Conservation (phyloP, 2,113 vertebrate species). For the Oriolus oriolus region DNA sequence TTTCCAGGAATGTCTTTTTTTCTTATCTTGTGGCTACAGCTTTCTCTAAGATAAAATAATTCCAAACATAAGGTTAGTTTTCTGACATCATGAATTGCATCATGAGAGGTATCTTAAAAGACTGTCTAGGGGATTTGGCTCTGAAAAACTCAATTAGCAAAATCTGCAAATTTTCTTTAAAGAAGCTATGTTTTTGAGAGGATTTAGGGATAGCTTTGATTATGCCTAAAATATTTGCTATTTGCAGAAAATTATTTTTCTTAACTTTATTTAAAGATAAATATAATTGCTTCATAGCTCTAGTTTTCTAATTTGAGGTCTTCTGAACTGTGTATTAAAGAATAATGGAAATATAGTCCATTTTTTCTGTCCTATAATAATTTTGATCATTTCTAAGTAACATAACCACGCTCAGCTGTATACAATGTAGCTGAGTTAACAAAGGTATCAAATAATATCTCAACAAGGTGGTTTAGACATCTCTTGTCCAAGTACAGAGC, state of each 20-base stretch:
- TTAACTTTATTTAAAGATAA: background rate
- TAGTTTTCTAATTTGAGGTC: background rate
- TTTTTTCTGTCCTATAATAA: background rate
- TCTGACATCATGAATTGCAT: background rate
- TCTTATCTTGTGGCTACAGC: slow-evolving; percentile 26
- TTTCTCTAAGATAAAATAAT: slow-evolving; percentile 30
- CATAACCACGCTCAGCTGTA: background rate
- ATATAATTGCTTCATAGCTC: background rate
- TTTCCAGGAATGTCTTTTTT: background rate
- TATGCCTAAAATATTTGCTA: background rate
- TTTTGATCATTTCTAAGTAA: background rate
- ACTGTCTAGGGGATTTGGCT: background rate
- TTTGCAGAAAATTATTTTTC: background rate
- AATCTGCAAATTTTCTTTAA: background rate
- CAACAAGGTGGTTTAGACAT: background rate
- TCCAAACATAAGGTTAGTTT: background rate
- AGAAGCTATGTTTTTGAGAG: background rate
- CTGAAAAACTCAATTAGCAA: background rate
- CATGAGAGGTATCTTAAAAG: background rate
- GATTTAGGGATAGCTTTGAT: background rate
- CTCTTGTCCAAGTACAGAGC: background rate
- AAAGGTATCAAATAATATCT: background rate
- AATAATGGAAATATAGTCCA: background rate
- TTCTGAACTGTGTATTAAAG: background rate
- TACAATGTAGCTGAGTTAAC: background rate